Conservation (phyloP, 1,140 invertebrate species). For the Bradysia coprophila region DNA sequence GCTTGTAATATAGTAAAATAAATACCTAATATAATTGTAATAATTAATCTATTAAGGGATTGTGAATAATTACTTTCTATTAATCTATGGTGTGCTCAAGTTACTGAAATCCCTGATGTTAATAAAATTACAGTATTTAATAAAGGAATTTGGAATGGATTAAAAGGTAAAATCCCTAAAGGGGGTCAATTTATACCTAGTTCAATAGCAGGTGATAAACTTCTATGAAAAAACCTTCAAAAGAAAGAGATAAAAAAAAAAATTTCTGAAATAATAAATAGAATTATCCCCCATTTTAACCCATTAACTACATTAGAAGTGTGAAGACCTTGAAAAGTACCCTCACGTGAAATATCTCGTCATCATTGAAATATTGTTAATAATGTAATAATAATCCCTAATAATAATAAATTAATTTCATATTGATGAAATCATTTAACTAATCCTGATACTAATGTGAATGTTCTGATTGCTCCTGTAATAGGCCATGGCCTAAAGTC, state of each 20-base stretch:
- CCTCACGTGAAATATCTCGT: conserved; percentile 36
- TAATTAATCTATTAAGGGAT: conserved; percentile 23
- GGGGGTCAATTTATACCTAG: conserved; percentile 36
- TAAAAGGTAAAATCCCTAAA: conserved; percentile 29
- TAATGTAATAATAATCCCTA: conserved; percentile 24
- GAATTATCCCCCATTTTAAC: conserved; percentile 35
- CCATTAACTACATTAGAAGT: conserved; percentile 24
- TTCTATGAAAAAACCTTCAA: conserved; percentile 43
- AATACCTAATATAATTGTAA: conserved; percentile 33
- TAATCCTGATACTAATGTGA: conserved; percentile 25
- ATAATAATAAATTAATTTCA: conserved; percentile 23
- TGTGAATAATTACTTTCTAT: conserved; percentile 29
- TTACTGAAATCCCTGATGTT: conserved; percentile 32
- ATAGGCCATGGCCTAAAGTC: conserved; percentile 34
- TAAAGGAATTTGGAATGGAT: conserved; percentile 34
- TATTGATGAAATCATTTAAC: conserved; percentile 29
- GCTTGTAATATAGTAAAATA: conserved; percentile 31
- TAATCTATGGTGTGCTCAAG: conserved; percentile 33
- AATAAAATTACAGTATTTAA: conserved; percentile 39
- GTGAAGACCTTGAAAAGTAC: conserved; percentile 32
- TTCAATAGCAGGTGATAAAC: conserved; percentile 35
- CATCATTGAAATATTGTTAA: conserved; percentile 38
- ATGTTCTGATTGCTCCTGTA: conserved; percentile 22
- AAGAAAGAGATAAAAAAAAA: conserved; percentile 42
- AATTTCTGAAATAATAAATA: conserved; percentile 43